Base-by-base conservation (phyloP, 2,888 invertebrate genomes). In the Fragum sueziense region DNA sequence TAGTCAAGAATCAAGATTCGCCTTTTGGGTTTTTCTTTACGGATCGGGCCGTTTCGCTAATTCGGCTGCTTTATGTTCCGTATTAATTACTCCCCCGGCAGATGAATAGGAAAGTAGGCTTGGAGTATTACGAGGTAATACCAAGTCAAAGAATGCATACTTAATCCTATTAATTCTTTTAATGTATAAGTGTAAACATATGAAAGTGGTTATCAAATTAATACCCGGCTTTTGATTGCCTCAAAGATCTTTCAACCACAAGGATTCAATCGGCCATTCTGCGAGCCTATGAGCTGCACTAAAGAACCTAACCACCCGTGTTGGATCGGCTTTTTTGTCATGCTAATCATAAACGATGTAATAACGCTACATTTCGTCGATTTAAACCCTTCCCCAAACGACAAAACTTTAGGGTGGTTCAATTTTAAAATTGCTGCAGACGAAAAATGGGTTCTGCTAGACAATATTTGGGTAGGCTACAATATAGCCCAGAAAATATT, bases 151-250 rank as follows among this genome's bases (percentile, higher is more conserved):
- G 70, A 52, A 65, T 54, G 52, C 54, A 54, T 70, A 29, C 37
- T 31, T 67, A 73, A 67, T 61, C 73, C 37, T 51, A 41, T 73
- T 76, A 76, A 72, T 76, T 52, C 71, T 51, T 70, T 76, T 59
- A 67, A 76, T 67, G 27, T 70, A 14, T 31, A 69, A 76, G 71
- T 76, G 71, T 67, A 54, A 76, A 71, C 76, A 75, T 62, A 51
- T 70, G 75, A 70, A 75, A 62, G 47, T 75, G 61, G 52, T 75
- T 75, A 75, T 70, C 59, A 34, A 57, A 70, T 75, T 70, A 75
- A 75, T 75, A 70, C 47, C 37, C 33, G 52, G 27, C 34, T 62
- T 73, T 67, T 73, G 65, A 73, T 71, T 59, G 71, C 61, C 59
- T 59, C 41, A 57, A 59, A 71, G 37, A 29, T 20, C 34, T 33